Percentiles rank a stretch among this genome's conserved stretches.
These are phyloP conservation scores for Macropus fuliginosus DNA, from an alignment of 2,797 vertebrate genomes.

Conservation along the genomic window DNA sequence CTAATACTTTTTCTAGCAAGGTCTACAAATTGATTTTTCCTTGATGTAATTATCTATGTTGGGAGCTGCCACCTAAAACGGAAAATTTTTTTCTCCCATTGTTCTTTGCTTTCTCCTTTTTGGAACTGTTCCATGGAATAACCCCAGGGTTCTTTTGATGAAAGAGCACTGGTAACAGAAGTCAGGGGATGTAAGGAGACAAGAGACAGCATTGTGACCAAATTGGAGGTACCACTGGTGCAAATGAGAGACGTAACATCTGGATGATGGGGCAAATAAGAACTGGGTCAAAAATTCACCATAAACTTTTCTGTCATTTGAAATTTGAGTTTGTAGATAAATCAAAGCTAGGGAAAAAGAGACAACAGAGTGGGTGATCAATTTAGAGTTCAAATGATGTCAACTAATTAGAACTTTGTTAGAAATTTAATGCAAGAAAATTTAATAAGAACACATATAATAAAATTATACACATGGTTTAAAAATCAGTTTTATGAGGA, in stretches of 20 bases:
- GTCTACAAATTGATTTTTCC: not conserved
- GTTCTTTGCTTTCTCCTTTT: not conserved
- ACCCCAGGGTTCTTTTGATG: not conserved
- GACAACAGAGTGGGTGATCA: not conserved
- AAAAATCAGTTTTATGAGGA: not conserved
- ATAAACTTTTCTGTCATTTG: not conserved
- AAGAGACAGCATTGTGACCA: not conserved
- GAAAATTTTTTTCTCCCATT: not conserved
- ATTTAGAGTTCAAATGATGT: not conserved
- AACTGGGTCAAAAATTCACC: not conserved
- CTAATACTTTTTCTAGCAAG: not conserved
- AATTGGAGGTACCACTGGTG: not conserved
- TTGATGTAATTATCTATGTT: not conserved
- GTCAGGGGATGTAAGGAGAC: not conserved
- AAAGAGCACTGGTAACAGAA: not conserved
- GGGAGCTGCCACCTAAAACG: not conserved
- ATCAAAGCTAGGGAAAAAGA: not conserved
- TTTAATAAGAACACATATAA: not conserved
- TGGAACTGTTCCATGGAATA: not conserved
- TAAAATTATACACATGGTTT: not conserved
- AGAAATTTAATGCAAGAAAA: not conserved
- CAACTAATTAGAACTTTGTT: not conserved
- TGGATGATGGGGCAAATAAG: not conserved
- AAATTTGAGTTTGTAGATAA: not conserved
- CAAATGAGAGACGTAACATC: not conserved